Conservation (phyloP, 2,797 vertebrate species). For the Hapalemur alaotrensis region DNA sequence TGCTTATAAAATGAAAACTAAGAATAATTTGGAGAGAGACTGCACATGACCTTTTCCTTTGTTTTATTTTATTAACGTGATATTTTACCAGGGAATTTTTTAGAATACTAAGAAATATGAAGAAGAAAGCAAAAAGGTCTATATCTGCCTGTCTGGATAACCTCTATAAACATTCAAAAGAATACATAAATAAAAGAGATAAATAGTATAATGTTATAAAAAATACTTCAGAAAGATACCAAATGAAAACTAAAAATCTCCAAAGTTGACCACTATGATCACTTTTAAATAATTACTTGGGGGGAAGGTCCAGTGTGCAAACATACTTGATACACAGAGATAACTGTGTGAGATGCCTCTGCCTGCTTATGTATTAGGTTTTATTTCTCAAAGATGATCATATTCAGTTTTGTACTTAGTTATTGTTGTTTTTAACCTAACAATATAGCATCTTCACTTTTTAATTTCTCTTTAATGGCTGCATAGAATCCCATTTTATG, state of each 20-base stretch:
- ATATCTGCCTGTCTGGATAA: not conserved
- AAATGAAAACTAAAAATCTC: not conserved
- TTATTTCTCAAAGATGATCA: not conserved
- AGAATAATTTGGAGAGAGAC: not conserved
- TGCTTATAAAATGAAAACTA: slow-evolving; percentile 19
- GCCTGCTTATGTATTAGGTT: not conserved
- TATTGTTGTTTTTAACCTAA: not conserved
- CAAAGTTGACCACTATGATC: not conserved
- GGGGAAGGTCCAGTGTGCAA: too few species aligned
- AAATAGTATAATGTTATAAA: not conserved
- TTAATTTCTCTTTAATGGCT: not conserved
- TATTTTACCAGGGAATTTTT: not conserved
- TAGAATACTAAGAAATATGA: not conserved
- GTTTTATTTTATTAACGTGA: slow-evolving; percentile 9
- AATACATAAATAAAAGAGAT: not conserved
- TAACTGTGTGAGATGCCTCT: not conserved
- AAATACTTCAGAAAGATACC: not conserved
- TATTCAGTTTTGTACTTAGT: not conserved
- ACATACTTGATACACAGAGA: too few species aligned
- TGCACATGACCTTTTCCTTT: not conserved
- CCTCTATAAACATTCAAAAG: not conserved
- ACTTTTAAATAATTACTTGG: not conserved
- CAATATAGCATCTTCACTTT: not conserved
- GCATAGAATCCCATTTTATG: not conserved
- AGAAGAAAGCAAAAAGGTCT: not conserved